These are phyloP conservation scores for Phylloscopus collybita DNA, from an alignment of 2,797 vertebrate genomes.

Conservation along the genomic window DNA sequence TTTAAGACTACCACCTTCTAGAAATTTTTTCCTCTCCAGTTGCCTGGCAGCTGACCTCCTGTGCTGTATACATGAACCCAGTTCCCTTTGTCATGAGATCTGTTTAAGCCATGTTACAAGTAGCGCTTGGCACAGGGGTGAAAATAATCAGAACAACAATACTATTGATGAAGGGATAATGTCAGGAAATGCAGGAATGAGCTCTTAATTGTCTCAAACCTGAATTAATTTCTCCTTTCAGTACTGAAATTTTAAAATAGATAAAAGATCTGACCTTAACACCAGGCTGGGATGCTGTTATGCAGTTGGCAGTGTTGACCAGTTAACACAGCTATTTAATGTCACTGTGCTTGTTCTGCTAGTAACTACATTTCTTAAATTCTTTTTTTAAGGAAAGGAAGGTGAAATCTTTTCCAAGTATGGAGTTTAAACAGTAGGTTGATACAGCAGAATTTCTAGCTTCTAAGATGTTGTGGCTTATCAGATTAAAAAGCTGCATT, in stretches of 20 bases:
- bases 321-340: not conserved
- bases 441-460: not conserved
- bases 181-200: not conserved
- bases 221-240: slow-evolving; percentile 37
- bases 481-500: not conserved
- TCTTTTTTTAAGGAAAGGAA: not conserved
- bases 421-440: not conserved
- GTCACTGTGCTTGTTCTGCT: not conserved
- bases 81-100: slow-evolving; percentile 5
- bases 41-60: not conserved
- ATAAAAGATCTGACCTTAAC: not conserved
- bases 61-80: not conserved
- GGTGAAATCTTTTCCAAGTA: not conserved
- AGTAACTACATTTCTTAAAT: not conserved
- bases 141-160: slow-evolving; percentile 24
- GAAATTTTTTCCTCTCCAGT: not conserved
- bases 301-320: not conserved
- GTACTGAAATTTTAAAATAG: not conserved
- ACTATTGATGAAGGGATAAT: slow-evolving; percentile 12
- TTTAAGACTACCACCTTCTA: not conserved
- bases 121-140: not conserved
- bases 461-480: not conserved
- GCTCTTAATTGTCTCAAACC: slow-evolving; percentile 31
- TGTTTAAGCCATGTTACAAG: slow-evolving; percentile 3
- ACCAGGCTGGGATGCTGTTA: not conserved